A percentile compares a stretch with the other conserved stretches of the same genome.
Conservation (phyloP, 2,113 vertebrate species). For the Orientallactaga bullata region DNA sequence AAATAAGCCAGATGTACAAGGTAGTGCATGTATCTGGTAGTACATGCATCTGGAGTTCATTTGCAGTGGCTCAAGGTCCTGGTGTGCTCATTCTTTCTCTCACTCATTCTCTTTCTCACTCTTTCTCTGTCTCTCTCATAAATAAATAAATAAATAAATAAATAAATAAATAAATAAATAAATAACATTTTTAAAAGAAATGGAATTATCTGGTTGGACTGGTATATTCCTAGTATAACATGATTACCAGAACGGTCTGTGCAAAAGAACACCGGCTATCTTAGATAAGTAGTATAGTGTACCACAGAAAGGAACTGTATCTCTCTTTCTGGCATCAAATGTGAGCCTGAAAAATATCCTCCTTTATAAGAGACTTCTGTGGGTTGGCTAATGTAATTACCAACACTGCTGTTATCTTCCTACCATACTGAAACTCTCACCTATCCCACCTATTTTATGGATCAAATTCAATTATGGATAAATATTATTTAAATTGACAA, state of each 20-base stretch:
- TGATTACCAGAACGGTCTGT: background rate
- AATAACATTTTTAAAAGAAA: too few relatives aligned
- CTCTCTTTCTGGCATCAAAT: background rate
- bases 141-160: too few relatives aligned
- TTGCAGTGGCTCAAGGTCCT: too few relatives aligned
- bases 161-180: too few relatives aligned
- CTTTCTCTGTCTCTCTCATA: too few relatives aligned
- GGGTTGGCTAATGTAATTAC: conserved; percentile 10
- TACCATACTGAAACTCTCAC: background rate
- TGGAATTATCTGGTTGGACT: background rate
- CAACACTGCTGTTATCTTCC: background rate
- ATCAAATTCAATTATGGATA: background rate
- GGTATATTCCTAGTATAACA: background rate
- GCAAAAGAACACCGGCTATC: background rate
- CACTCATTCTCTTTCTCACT: too few relatives aligned
- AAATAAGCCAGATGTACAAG: too few relatives aligned
- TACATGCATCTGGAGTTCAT: too few relatives aligned
- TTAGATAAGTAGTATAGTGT: background rate
- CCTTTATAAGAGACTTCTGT: background rate
- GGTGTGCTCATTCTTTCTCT: too few relatives aligned
- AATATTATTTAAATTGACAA: background rate
- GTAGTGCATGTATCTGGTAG: too few relatives aligned
- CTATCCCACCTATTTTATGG: background rate
- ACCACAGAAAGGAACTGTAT: background rate
- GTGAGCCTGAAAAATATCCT: background rate